Conservation (phyloP, 1,140 invertebrate species). For the Medauroidea extradentata region DNA sequence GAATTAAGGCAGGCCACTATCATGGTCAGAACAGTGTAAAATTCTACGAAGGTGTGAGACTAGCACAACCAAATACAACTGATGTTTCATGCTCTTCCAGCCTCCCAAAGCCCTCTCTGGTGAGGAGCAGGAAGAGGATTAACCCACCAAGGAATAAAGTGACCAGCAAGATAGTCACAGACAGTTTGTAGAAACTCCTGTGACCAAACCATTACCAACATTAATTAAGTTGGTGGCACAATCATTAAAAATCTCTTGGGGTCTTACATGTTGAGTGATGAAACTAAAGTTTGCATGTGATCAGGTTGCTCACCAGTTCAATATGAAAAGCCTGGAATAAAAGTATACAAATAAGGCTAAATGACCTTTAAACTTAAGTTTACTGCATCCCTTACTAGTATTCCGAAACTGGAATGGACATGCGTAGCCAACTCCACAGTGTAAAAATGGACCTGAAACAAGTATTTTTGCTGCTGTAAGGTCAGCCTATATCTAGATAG, state of each 20-base stretch:
- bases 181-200: neutral
- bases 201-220: neutral
- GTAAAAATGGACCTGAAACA: too few relatives aligned
- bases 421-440: too few relatives aligned
- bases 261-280: conserved; percentile 16
- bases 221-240: too few relatives aligned
- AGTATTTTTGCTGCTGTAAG: too few relatives aligned
- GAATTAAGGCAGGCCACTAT: conserved; percentile 34
- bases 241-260: conserved; percentile 22
- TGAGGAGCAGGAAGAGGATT: conserved; percentile 38
- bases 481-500: too few relatives aligned
- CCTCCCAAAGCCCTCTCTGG: conserved; percentile 41
- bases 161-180: neutral
- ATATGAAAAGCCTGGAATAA: conserved; percentile 31
- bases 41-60: conserved; percentile 31
- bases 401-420: too few relatives aligned
- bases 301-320: too few relatives aligned
- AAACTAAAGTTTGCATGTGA: conserved; percentile 26
- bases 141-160: conserved; percentile 39
- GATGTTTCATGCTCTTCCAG: conserved; percentile 25
- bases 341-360: conserved; percentile 23
- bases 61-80: conserved; percentile 8
- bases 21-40: conserved; percentile 27
- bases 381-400: too few relatives aligned
- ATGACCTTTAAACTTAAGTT: conserved; percentile 1